These are phyloP conservation scores for Carlito syrichta DNA, from an alignment of 2,113 vertebrate species.

Conservation along the genomic window DNA sequence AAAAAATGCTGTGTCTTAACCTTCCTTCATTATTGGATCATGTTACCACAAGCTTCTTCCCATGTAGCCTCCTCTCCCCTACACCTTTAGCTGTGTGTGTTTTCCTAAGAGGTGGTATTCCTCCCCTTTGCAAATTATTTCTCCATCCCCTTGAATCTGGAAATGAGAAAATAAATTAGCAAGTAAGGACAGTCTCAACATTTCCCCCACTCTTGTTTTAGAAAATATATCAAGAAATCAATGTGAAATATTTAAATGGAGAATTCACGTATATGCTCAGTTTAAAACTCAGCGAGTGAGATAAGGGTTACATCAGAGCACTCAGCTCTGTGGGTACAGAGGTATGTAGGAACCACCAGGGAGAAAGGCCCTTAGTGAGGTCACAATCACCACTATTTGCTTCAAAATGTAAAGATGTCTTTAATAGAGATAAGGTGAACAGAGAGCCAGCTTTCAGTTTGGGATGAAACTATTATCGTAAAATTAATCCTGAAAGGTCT, in stretches of 20 bases:
- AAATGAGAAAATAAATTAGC: background rate
- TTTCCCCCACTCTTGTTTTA: background rate
- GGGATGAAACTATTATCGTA: background rate
- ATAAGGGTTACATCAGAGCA: background rate
- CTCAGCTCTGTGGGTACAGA: background rate
- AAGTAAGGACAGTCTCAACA: background rate
- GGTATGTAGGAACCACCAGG: background rate
- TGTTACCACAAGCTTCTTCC: background rate
- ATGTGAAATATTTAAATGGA: background rate
- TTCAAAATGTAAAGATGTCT: background rate
- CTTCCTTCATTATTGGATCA: background rate
- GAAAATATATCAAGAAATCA: background rate
- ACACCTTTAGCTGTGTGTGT: too few relatives aligned
- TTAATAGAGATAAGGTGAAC: background rate
- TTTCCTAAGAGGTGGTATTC: background rate
- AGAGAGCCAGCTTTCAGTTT: background rate
- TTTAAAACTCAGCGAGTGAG: background rate
- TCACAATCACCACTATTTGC: background rate
- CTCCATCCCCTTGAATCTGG: background rate
- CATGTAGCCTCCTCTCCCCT: background rate
- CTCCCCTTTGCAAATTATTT: background rate
- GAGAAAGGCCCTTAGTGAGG: background rate
- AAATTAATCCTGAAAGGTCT: background rate
- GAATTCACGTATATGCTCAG: background rate
- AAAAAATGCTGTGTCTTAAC: background rate